Evolutionary conservation across 2,797 vertebrate genomes (phyloP).

Genomic region (Tinamus major): DNA sequence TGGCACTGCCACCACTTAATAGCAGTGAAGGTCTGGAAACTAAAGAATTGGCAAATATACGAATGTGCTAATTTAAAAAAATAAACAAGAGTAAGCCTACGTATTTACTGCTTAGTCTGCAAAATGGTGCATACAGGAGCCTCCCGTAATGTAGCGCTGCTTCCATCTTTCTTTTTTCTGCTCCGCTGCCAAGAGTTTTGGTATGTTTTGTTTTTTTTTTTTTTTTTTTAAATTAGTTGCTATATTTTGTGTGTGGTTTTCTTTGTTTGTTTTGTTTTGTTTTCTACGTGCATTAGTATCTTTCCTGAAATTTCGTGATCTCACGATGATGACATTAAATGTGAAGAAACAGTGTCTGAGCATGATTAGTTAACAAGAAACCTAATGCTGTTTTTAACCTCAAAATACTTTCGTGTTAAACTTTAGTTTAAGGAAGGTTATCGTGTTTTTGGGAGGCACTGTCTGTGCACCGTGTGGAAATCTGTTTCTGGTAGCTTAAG

Average conservation of each 20-base stretch:
- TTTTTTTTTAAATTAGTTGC: no score
- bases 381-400: fast-evolving
- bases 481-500: not conserved
- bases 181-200: not conserved
- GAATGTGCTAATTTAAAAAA: not conserved
- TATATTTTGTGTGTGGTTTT: not conserved
- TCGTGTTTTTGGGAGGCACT: not conserved
- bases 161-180: not conserved
- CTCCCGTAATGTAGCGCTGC: not conserved
- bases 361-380: not conserved
- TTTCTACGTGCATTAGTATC: not conserved
- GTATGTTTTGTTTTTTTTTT: not conserved
- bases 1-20: not conserved
- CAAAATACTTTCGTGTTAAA: not conserved
- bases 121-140: not conserved
- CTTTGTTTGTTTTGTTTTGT: not conserved
- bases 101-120: not conserved
- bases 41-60: not conserved
- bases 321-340: not conserved
- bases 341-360: not conserved
- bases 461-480: fast-evolving
- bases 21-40: not conserved
- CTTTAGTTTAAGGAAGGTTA: not conserved
- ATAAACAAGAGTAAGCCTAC: not conserved
- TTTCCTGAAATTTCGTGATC: not conserved